These are phyloP conservation scores for Apostichopus parvimensis DNA, from an alignment of 35 echinoderm and acorn worm genomes.

Conservation along the genomic window DNA sequence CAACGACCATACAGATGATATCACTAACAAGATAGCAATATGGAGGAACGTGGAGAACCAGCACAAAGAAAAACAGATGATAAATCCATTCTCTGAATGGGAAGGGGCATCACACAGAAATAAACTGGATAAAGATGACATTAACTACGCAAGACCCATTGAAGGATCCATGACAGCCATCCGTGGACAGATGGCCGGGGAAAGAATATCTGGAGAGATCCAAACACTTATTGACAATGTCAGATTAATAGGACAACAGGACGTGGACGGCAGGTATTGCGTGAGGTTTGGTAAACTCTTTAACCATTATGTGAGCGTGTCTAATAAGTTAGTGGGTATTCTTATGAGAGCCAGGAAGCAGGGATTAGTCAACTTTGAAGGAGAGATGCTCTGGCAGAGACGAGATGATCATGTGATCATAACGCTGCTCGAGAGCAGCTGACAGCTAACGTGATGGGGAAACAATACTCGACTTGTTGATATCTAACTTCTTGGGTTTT, in stretches of 20 bases:
- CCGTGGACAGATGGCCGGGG: conserved; percentile 73
- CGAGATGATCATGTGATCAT: conserved; percentile 90
- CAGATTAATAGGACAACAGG: conserved; percentile 27
- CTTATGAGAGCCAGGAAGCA: conserved; percentile 89
- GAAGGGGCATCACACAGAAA: conserved; percentile 79
- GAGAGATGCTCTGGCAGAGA: conserved; percentile 96
- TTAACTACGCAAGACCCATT: conserved; percentile 74
- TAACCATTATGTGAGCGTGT: conserved; percentile 80
- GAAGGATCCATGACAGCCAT: conserved; percentile 82
- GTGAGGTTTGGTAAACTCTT: conserved; percentile 81
- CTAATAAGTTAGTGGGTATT: conserved; percentile 92
- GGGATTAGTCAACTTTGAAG: conserved; percentile 84
- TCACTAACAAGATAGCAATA: conserved; percentile 65
- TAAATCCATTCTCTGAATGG: conserved; percentile 94
- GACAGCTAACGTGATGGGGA: no score
- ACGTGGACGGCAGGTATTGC: conserved; percentile 30
- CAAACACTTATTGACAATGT: conserved; percentile 64
- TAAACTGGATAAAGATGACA: conserved; percentile 82
- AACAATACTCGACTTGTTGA: no score
- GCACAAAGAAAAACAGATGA: conserved; percentile 88
- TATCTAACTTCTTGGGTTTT: no score
- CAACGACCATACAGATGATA: not conserved
- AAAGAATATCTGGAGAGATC: conserved; percentile 75
- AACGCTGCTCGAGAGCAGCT: conserved; percentile 43
- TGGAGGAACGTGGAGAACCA: conserved; percentile 78